Percentiles rank a stretch among this genome's conserved stretches.
Conservation (phyloP, 1,140 invertebrate genomes). For the Euborellia annulipes region DNA sequence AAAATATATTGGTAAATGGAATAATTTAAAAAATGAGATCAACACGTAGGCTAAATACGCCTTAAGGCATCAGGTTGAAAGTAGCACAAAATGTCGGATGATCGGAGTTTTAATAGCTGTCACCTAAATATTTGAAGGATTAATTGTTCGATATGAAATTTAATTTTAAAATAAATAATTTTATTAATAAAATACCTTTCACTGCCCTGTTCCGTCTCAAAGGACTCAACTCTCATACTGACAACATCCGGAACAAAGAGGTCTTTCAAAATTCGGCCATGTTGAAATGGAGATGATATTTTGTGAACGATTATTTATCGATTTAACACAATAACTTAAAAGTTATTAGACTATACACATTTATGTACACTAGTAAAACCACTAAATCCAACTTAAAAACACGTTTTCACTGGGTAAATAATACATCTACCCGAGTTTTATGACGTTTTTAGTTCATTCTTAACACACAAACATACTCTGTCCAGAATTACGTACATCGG, state of each 20-base stretch:
- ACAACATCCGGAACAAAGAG: slow-evolving; percentile 14
- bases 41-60: no score
- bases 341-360: neutral
- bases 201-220: slow-evolving; percentile 9
- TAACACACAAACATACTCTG: slow-evolving; percentile 4
- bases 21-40: no score
- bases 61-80: no score
- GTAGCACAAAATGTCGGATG: no score
- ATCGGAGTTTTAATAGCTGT: neutral
- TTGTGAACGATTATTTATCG: slow-evolving; percentile 8
- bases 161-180: neutral
- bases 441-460: slow-evolving; percentile 11
- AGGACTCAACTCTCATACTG: slow-evolving; percentile 13
- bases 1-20: no score
- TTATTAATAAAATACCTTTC: slow-evolving; percentile 8
- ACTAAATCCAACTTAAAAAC: slow-evolving; percentile 2
- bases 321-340: slow-evolving; percentile 5
- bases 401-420: slow-evolving; percentile 12
- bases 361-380: slow-evolving; percentile 9
- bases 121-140: neutral
- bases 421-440: slow-evolving; percentile 11
- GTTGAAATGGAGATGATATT: slow-evolving; percentile 10
- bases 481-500: slow-evolving; percentile 9
- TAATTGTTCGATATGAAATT: neutral
- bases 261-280: slow-evolving; percentile 14